Evolutionary conservation across 2,113 vertebrate species (phyloP).

Genomic region (Gobio gobio): DNA sequence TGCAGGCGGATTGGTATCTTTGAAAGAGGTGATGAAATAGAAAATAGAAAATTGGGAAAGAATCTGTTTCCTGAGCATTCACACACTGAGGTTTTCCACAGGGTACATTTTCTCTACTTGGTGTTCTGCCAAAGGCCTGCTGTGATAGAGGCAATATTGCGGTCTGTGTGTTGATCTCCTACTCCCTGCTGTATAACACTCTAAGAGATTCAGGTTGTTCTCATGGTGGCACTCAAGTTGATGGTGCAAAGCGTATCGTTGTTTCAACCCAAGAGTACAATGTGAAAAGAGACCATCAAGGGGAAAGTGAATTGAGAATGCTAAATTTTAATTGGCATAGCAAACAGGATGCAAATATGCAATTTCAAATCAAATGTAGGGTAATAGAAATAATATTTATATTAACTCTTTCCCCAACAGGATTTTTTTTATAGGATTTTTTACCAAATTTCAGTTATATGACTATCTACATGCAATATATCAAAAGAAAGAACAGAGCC

Average conservation of each 20-base stretch:
- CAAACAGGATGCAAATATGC: neutral
- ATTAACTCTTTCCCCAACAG: too few species aligned
- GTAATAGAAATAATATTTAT: too few species aligned
- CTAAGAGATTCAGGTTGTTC: neutral
- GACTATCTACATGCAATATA: too few species aligned
- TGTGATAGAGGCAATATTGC: conserved; percentile 12
- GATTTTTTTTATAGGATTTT: too few species aligned
- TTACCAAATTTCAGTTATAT: too few species aligned
- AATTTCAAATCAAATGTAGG: neutral
- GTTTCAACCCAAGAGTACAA: neutral
- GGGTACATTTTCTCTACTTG: neutral
- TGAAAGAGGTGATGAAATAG: conserved; percentile 25
- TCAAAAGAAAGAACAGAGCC: too few species aligned
- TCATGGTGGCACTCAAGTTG: neutral
- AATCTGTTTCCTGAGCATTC: conserved; percentile 12
- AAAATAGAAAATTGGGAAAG: conserved; percentile 19
- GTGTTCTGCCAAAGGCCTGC: neutral
- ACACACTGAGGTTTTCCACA: conserved; percentile 5
- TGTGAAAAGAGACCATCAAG: neutral
- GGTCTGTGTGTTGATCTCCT: conserved; percentile 13
- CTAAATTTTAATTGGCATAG: neutral
- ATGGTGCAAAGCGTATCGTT: neutral
- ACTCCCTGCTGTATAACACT: conserved; percentile 5
- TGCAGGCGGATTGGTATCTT: neutral
- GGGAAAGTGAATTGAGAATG: neutral